Percentiles rank a stretch among this genome's conserved stretches.
Conservation (phyloP, 53 echinoderm and acorn worm species). For the Holothuria leucospilota region DNA sequence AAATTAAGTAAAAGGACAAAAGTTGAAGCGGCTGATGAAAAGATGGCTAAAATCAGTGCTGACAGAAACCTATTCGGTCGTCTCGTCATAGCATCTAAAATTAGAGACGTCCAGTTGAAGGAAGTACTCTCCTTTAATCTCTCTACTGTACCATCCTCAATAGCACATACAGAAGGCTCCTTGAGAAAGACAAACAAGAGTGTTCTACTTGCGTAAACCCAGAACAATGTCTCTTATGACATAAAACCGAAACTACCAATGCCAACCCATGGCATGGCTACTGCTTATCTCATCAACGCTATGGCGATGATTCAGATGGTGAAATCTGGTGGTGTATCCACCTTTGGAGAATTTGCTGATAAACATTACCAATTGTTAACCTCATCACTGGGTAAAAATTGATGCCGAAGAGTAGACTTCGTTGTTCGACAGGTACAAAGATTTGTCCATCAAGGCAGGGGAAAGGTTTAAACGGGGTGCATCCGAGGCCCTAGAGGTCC, state of each 20-base stretch:
- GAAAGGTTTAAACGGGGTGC: not conserved
- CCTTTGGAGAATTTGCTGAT: slow-evolving; percentile 18
- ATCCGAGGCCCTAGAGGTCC: not conserved
- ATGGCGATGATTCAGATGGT: slow-evolving; percentile 17
- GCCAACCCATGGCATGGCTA: not conserved
- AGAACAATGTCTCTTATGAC: not conserved
- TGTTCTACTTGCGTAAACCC: not conserved
- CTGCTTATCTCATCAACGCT: slow-evolving; percentile 15
- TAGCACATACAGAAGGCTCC: not conserved
- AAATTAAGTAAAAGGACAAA: slow-evolving; percentile 1
- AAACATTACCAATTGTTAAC: too few relatives aligned
- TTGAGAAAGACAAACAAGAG: not conserved
- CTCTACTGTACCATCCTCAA: not conserved
- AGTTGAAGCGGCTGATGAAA: too few relatives aligned
- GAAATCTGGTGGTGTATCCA: slow-evolving; percentile 14
- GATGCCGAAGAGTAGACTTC: slow-evolving; percentile 18
- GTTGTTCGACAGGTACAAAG: not conserved
- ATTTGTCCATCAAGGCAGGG: slow-evolving; percentile 2
- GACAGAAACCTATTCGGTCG: slow-evolving; percentile 13
- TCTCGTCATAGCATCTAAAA: not conserved
- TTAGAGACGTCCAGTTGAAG: not conserved
- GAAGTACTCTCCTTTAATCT: slow-evolving; percentile 3
- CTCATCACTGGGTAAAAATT: not conserved
- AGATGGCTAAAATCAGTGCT: not conserved
- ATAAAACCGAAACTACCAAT: not conserved